Conservation (phyloP, 1,140 invertebrate genomes). For the Choristoneura fumiferana region DNA sequence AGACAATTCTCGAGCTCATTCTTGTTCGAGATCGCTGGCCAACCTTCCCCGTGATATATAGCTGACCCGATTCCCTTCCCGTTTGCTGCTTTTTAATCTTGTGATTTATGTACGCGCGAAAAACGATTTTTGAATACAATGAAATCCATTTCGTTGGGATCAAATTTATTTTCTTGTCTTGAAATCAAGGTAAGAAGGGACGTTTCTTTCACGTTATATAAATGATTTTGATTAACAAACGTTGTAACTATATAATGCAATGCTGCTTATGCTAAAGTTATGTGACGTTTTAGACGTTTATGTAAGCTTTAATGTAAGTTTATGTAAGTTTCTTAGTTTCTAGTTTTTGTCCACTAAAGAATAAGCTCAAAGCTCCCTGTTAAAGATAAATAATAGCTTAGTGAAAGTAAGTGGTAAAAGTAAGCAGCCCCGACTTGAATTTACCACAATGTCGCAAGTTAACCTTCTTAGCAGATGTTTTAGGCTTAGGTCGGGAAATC, state of each 20-base stretch:
- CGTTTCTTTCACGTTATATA: not conserved
- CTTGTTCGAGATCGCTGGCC: constrained; percentile 24
- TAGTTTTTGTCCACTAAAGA: no score
- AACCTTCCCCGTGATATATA: constrained; percentile 42
- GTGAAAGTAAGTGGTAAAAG: constrained; percentile 18
- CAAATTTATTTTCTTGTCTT: constrained; percentile 25
- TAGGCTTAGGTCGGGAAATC: no score
- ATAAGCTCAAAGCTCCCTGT: constrained; percentile 30
- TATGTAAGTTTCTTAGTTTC: no score
- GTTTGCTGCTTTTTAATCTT: constrained; percentile 50
- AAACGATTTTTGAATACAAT: constrained; percentile 46
- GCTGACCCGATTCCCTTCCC: constrained; percentile 43
- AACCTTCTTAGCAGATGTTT: no score
- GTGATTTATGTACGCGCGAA: constrained; percentile 42
- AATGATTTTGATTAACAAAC: no score
- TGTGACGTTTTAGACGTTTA: no score
- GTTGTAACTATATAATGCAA: no score
- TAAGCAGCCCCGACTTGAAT: constrained; percentile 9
- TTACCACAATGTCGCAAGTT: no score
- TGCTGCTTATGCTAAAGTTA: no score
- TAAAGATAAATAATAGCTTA: constrained; percentile 36
- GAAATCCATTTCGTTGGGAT: constrained; percentile 32
- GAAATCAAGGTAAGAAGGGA: constrained; percentile 10
- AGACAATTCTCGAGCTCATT: constrained; percentile 31
- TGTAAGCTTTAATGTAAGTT: no score